phyloP scores from a whole-genome alignment of 1,140 invertebrate genomes.

The Temnothorax longispinosus region DNA sequence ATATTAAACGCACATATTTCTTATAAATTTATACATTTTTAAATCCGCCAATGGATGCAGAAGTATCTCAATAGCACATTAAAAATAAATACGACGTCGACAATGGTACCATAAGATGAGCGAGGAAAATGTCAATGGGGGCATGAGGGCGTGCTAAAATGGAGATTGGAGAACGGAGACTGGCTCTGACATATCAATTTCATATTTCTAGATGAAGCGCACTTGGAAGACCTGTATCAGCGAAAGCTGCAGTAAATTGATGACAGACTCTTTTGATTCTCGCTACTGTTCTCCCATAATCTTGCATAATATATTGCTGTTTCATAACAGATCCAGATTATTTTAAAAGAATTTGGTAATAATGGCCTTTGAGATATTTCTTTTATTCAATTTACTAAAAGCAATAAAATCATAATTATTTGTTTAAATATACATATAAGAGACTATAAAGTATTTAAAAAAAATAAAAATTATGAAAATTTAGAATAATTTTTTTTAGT shows the following conservation, averaged over 20 bases:
- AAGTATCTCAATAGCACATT: not conserved
- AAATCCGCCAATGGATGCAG: not conserved
- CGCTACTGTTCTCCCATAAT: conserved; percentile 32
- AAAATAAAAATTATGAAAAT: not conserved
- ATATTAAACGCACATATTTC: not conserved
- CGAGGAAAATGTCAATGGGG: not conserved
- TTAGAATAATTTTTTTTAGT: not conserved
- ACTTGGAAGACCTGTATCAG: conserved; percentile 44
- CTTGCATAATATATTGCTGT: not conserved
- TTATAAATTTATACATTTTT: not conserved
- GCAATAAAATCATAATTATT: not conserved
- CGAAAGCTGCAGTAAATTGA: conserved; percentile 38
- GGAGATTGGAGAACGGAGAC: conserved; percentile 51
- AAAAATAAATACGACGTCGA: conserved; percentile 2
- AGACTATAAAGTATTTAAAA: not conserved
- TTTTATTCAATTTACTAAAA: not conserved
- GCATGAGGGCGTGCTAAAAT: conserved; percentile 38
- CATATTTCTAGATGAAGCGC: conserved; percentile 55
- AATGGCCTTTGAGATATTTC: not conserved
- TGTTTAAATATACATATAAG: not conserved
- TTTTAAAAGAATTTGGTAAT: not conserved
- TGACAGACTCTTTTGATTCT: conserved; percentile 10
- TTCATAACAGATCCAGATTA: not conserved
- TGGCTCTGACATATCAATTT: conserved; percentile 61
- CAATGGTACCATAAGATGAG: not conserved